Evolutionary conservation across 2,888 invertebrate genomes (phyloP).

Genomic region (Tipula helvola): DNA sequence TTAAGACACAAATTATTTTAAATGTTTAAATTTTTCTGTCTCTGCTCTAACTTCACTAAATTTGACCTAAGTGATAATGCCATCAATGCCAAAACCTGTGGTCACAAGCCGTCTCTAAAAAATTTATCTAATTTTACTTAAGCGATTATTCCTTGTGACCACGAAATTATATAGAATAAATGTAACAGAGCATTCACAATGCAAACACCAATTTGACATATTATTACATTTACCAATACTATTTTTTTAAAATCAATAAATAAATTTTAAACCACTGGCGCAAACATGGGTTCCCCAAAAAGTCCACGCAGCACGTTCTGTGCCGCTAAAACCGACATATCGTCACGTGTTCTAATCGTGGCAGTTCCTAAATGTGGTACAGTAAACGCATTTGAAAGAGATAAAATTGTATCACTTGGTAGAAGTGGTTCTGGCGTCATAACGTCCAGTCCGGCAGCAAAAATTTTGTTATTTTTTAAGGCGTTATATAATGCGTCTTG

Average conservation of each 20-base stretch:
- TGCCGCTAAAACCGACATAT: conserved; percentile 70
- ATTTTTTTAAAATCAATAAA: background rate
- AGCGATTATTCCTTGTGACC: too few species aligned
- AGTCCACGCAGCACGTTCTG: conserved; percentile 67
- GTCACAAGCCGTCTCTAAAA: too few species aligned
- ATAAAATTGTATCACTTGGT: conserved; percentile 40
- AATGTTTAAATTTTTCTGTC: too few species aligned
- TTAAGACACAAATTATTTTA: too few species aligned
- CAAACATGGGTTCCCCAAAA: conserved; percentile 53
- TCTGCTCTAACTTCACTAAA: too few species aligned
- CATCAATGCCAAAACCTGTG: too few species aligned
- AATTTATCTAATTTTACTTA: too few species aligned
- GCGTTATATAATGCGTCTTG: conserved; percentile 71
- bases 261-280: conserved; percentile 36
- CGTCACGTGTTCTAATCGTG: conserved; percentile 57
- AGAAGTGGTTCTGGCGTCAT: conserved; percentile 86
- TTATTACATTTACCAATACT: background rate
- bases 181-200: too few species aligned
- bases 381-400: conserved; percentile 43
- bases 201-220: too few species aligned
- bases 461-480: conserved; percentile 57
- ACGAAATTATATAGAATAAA: too few species aligned
- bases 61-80: too few species aligned
- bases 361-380: conserved; percentile 83
- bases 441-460: conserved; percentile 85